phyloP scores from a whole-genome alignment of 2,888 invertebrate genomes.

The Dasysyrphus tricinctus region DNA sequence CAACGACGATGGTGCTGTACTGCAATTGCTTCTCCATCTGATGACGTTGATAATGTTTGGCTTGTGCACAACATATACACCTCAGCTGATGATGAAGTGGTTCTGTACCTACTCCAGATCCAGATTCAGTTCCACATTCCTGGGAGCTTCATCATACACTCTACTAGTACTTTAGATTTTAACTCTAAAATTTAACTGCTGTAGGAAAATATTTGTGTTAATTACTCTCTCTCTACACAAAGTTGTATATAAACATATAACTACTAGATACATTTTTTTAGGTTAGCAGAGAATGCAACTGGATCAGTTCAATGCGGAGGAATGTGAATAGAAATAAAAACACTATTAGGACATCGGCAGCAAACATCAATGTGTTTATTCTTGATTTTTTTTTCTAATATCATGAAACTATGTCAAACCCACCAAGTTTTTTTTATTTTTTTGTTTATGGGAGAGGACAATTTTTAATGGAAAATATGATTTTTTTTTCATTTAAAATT shows the following conservation, averaged over 20 bases:
- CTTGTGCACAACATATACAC: constrained; percentile 30
- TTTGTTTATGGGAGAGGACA: constrained; percentile 7
- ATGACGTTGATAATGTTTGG: constrained; percentile 28
- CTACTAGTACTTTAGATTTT: constrained; percentile 3
- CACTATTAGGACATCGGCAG: constrained; percentile 57
- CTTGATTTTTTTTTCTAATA: constrained; percentile 26
- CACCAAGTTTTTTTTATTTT: constrained; percentile 3
- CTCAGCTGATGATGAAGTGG: constrained; percentile 56
- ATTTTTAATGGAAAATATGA: constrained; percentile 28
- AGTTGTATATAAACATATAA: neutral
- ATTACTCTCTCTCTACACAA: constrained; percentile 49
- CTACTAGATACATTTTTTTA: constrained; percentile 11
- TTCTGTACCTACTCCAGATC: constrained; percentile 27
- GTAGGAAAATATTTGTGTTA: constrained; percentile 65
- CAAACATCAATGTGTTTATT: constrained; percentile 43
- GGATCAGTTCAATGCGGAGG: constrained; percentile 69
- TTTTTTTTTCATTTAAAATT: constrained; percentile 8
- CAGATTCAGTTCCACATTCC: neutral
- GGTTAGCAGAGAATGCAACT: constrained; percentile 56
- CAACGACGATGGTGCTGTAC: neutral
- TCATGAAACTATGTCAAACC: constrained; percentile 45
- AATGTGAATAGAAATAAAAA: constrained; percentile 52
- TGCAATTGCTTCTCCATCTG: neutral
- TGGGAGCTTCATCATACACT: neutral
- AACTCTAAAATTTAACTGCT: constrained; percentile 53